Evolutionary conservation across 92 coral and sea anemone genomes (phyloP), one percentile per base, ranked within the genome.

Genomic region (Scolanthus callimorphus): DNA sequence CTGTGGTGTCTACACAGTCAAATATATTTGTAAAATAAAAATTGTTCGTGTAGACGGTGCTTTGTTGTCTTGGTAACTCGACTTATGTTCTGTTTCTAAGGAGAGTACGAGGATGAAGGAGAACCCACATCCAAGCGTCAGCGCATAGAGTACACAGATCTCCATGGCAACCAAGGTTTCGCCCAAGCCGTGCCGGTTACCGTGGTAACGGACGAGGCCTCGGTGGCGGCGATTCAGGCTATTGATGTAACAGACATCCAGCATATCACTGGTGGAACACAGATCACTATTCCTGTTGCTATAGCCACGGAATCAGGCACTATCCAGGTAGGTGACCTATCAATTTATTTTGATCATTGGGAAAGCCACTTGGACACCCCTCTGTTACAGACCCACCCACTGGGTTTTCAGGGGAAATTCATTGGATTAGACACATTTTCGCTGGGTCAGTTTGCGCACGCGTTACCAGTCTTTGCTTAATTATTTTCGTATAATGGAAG

Each of bases 141-240:
- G 78, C 86, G 99, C 69, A 59, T 94, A 12, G 95, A 94, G 41
- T 94, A 66, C 63, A 65, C 97, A 4, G 95, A 88, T 30, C 39
- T 87, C 49, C 76, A 73, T 45, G 82, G 90, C 58, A 82, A 64
- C 83, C 98, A 92, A 41, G 84, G 94, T 34, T 94, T 84, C 39
- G 69, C 90, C 17, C 95, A 86, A 38, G 86, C 78, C 38, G 82
- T 84, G 54, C 91, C 91, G 24, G 92, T 90, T 56, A 62, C 68
- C 17, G 98, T 92, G 21, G 85, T 94, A 31, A 72, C 99, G 31
- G 99, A 94, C 60, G 99, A 89, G 51, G 88, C 96, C 23, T 88
- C 99, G n/a, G 99, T 94, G 4, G 96, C 99, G 3, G 99, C 99
- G 19, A 84, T 94, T 53, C 96, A 89, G 65, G 99, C 99, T 20